phyloP scores from a whole-genome alignment of 2,113 vertebrate genomes.

The Panthera uncia region DNA sequence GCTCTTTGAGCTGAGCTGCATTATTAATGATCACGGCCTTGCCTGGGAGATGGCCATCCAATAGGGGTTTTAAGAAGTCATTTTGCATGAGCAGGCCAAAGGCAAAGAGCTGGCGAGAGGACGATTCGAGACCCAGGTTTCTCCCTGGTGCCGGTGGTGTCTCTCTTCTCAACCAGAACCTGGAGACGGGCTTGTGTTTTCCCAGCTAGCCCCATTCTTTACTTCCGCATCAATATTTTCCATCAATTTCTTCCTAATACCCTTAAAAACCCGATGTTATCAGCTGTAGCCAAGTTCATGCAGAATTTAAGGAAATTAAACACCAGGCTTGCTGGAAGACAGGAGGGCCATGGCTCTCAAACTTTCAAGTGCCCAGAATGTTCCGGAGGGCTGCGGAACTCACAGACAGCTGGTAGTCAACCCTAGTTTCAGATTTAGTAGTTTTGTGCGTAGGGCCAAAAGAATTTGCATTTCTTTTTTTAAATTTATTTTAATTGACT shows the following conservation, averaged over 20 bases:
- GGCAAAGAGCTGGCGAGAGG: background rate
- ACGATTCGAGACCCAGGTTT: background rate
- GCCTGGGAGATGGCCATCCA: background rate
- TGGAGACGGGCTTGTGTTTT: background rate
- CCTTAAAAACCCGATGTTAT: constrained; percentile 39
- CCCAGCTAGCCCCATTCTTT: background rate
- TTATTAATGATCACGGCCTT: constrained; percentile 31
- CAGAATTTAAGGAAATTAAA: constrained; percentile 15
- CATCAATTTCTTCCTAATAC: constrained; percentile 26
- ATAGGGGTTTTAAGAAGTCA: constrained; percentile 25
- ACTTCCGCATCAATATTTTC: constrained; percentile 24
- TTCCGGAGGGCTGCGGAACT: background rate
- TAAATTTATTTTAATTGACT: too few relatives aligned
- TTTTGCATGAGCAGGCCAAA: constrained; percentile 44
- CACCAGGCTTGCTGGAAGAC: background rate
- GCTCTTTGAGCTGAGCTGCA: background rate
- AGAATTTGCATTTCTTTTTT: background rate
- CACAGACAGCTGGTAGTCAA: background rate
- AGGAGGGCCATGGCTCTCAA: background rate
- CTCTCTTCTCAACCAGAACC: background rate
- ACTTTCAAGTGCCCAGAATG: background rate
- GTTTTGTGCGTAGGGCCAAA: accelerated
- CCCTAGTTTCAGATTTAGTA: background rate
- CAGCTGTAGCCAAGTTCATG: background rate
- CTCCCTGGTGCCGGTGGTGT: background rate